Conservation (phyloP, 1,140 invertebrate genomes). For the Halesus radiatus region DNA sequence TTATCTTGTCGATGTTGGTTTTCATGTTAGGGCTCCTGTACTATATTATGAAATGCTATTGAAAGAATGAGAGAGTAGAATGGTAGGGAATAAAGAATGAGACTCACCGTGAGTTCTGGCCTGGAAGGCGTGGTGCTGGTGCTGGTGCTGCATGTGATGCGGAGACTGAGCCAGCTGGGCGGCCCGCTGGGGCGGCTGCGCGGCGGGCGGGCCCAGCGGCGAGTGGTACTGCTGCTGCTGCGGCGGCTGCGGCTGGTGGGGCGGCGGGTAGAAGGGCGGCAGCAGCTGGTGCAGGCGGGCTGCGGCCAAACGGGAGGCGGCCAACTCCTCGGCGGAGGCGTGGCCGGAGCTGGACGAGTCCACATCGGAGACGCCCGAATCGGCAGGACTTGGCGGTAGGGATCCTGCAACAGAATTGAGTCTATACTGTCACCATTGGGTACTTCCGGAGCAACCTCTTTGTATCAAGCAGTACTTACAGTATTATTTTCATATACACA, state of each 20-base stretch:
- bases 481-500: no score
- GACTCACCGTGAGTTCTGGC: conserved; percentile 64
- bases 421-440: no score
- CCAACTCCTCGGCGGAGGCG: conserved; percentile 89
- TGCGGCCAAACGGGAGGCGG: conserved; percentile 72
- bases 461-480: no score
- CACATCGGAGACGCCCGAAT: conserved; percentile 96
- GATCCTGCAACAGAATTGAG: conserved; percentile 75
- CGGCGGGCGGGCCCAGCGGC: conserved; percentile 81
- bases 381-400: conserved; percentile 95
- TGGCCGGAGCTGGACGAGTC: conserved; percentile 94
- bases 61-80: background rate
- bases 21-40: no score
- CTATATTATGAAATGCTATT: no score
- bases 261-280: conserved; percentile 65
- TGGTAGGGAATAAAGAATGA: background rate
- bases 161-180: conserved; percentile 53
- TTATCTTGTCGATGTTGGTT: no score
- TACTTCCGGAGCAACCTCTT: no score
- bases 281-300: conserved; percentile 66
- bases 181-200: conserved; percentile 63
- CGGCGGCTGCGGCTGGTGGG: conserved; percentile 62
- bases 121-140: conserved; percentile 65
- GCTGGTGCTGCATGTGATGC: conserved; percentile 56
- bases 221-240: conserved; percentile 74